These are phyloP conservation scores for Latrodectus geometricus DNA, from an alignment of 1,140 invertebrate genomes.

Conservation along the genomic window DNA sequence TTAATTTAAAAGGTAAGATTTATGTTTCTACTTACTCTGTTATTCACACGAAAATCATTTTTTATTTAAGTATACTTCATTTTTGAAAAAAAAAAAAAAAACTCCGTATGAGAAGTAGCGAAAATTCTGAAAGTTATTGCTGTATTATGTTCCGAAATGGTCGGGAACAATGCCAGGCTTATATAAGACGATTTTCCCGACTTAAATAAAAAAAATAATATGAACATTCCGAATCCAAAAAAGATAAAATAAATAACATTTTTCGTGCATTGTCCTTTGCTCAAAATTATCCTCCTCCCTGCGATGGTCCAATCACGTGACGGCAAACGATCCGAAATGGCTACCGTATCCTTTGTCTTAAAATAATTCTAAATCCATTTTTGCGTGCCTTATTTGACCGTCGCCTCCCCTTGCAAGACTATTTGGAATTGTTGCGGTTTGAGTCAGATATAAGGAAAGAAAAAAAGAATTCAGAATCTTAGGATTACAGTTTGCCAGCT, in stretches of 20 bases:
- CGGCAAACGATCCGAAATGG: not conserved
- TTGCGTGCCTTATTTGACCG: not conserved
- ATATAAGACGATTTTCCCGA: not conserved
- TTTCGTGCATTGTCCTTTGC: not conserved
- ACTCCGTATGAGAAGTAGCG: no score
- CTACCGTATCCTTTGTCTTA: not conserved
- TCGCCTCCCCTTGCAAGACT: not conserved
- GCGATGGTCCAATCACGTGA: not conserved
- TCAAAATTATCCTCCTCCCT: not conserved
- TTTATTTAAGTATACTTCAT: no score
- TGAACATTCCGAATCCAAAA: not conserved
- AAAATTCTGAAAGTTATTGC: no score
- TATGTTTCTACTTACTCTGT: no score
- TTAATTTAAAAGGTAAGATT: no score
- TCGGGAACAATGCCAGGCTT: not conserved
- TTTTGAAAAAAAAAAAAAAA: no score
- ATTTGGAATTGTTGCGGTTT: no score
- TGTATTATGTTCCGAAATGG: not conserved
- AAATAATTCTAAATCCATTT: constrained; percentile 1
- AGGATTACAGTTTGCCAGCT: no score
- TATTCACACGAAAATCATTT: no score
- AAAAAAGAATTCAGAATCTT: no score
- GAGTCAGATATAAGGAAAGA: no score
- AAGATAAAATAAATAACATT: not conserved
- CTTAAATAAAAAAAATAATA: not conserved